phyloP scores from a whole-genome alignment of 1,140 invertebrate genomes.

The Hyphantria cunea region DNA sequence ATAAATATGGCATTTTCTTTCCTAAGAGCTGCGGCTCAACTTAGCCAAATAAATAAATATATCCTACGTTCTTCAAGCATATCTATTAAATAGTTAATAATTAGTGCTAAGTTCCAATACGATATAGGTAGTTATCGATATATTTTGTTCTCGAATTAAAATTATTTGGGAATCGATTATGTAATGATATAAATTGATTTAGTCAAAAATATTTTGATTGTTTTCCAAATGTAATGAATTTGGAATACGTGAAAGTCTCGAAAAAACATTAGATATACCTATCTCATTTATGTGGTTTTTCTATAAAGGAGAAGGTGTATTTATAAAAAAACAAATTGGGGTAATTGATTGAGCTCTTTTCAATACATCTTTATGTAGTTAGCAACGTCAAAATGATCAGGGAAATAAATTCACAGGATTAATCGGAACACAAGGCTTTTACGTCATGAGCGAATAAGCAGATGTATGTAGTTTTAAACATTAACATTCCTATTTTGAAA shows the following conservation, averaged over 20 bases:
- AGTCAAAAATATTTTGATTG: not conserved
- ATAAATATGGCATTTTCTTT: slow-evolving; percentile 6
- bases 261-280: no score
- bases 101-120: slow-evolving; percentile 12
- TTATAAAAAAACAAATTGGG: no score
- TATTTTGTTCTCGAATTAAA: slow-evolving; percentile 3
- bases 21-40: not conserved
- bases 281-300: no score
- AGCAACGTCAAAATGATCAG: no score
- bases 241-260: not conserved
- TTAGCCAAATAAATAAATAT: slow-evolving; percentile 22
- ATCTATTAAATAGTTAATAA: slow-evolving; percentile 5
- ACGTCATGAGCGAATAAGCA: no score
- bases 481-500: no score
- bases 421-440: no score
- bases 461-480: no score
- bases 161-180: not conserved
- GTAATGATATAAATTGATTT: not conserved
- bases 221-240: not conserved
- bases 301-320: no score
- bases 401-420: no score
- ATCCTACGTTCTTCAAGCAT: slow-evolving; percentile 6
- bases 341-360: no score
- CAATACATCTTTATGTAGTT: no score
- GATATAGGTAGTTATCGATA: slow-evolving; percentile 4